Evolutionary conservation across 2,113 vertebrate genomes (phyloP).

Genomic region (Cygnus atratus): DNA sequence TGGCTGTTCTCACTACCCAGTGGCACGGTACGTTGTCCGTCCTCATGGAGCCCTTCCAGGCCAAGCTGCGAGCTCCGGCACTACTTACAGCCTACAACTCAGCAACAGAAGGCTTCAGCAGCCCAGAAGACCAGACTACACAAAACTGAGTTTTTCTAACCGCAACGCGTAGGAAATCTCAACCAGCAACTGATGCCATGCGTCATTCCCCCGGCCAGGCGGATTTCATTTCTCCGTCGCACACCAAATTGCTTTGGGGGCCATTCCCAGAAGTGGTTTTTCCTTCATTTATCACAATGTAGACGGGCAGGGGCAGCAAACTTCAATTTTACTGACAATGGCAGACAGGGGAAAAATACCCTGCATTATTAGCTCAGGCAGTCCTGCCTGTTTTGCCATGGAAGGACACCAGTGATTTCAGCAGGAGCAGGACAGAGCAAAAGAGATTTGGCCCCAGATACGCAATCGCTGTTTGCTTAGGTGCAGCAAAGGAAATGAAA

Average conservation of each 20-base stretch:
- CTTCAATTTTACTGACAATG: neutral
- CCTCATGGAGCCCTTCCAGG: neutral
- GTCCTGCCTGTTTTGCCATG: neutral
- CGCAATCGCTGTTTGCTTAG: accelerated
- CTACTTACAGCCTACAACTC: neutral
- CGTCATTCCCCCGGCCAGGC: neutral
- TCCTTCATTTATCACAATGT: neutral
- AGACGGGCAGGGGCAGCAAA: neutral
- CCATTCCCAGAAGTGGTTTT: neutral
- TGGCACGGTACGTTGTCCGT: neutral
- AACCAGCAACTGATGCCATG: neutral
- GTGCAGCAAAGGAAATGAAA: neutral
- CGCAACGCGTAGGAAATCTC: neutral
- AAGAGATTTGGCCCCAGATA: neutral
- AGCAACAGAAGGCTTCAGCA: neutral
- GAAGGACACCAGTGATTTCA: neutral
- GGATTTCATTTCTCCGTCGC: neutral
- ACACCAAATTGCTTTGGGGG: neutral
- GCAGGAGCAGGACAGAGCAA: neutral
- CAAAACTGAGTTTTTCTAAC: neutral
- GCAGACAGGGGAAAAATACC: neutral
- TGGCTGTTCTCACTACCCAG: neutral
- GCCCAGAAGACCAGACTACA: neutral
- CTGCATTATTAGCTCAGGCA: neutral
- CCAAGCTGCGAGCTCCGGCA: neutral